Percentiles rank a stretch among this genome's conserved stretches.
Evolutionary conservation across 2,797 vertebrate genomes (phyloP).

Genomic region (Pipistrellus nathusii): DNA sequence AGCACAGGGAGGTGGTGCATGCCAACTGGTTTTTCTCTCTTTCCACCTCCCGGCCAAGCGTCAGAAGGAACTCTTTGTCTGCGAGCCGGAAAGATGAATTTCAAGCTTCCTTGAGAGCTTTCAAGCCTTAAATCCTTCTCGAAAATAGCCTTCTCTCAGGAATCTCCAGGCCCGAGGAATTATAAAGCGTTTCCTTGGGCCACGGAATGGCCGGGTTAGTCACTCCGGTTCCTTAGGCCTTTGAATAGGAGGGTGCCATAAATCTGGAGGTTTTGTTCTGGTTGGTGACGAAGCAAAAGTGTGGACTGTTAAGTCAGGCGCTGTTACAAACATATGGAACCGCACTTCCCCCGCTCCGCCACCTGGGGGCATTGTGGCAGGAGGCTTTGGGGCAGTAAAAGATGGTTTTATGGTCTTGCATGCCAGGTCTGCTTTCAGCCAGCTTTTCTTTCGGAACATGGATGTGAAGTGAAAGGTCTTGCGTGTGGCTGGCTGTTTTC

Average conservation of each 20-base stretch:
- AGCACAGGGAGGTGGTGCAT: background rate
- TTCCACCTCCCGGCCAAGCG: background rate
- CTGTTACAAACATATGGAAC: conserved; percentile 83
- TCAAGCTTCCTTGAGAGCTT: conserved; percentile 73
- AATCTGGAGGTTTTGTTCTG: conserved; percentile 88
- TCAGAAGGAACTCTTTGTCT: background rate
- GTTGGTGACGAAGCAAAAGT: conserved; percentile 84
- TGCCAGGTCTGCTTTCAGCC: background rate
- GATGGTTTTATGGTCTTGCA: conserved; percentile 42
- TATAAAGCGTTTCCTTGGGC: conserved; percentile 76
- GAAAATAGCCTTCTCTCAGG: conserved; percentile 83
- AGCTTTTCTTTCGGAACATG: conserved; percentile 6
- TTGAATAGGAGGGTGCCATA: conserved; percentile 86
- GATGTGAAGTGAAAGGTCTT: background rate
- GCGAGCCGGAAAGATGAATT: conserved; percentile 72
- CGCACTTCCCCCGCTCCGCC: conserved; percentile 71
- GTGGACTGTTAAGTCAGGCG: conserved; percentile 84
- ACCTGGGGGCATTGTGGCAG: conserved; percentile 79
- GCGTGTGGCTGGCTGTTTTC: background rate
- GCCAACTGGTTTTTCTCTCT: background rate
- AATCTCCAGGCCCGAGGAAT: conserved; percentile 79
- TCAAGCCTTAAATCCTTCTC: conserved; percentile 83
- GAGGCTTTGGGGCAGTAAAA: conserved; percentile 72
- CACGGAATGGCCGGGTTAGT: conserved; percentile 82
- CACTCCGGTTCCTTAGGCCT: conserved; percentile 84